Base-by-base conservation (phyloP, 2,888 invertebrate species). In the Drosophila mayaguana region DNA sequence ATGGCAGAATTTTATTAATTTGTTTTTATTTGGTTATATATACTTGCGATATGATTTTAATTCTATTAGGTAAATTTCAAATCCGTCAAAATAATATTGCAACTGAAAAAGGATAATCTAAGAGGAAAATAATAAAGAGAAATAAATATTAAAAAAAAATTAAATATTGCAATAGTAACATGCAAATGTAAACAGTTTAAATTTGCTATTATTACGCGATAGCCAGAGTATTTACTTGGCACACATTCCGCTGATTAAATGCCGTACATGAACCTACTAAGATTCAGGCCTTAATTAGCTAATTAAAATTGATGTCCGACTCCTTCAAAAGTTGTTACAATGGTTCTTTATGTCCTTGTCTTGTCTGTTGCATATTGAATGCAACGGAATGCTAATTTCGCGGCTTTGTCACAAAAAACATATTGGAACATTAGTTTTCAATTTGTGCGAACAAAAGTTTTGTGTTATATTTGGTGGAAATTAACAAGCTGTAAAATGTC, bases 401-500 rank as follows among this genome's bases (percentile, higher is more conserved):
- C 40, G 42, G 68, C 63, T 51, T 56, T 51, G 46, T 63, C 78
- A 20, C 70, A 71, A 75, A 74, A 72, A 80, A 78, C 65, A 66
- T 76, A 45, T 59, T 68, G 73, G 32, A 72, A 72, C 73, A 81
- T 81, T 76, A 60, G 66, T 72, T 81, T 75, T 76, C 81, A 80
- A 78, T 80, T 81, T 78, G 63, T 42, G 36, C 45, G 40, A 45
- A 65, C 55, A 48, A 51, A 72, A 53, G n/a, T 54, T 48, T 55
- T 48, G 46, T 28, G 42, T 50, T 45, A 50, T 55, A 48, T 61
- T 57, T 22, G 25, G 34, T 36, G 42, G n/a, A 66, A 46, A 67
- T 75, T 63, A 66, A 80, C 76, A 48, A 60, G 63, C 43, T 75
- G 50, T n/a, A 7, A 71, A 79, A 64, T 75, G 22, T 59, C 28